Evolutionary conservation across 2,888 invertebrate genomes (phyloP).

Genomic region (Andrena haemorrhoa): DNA sequence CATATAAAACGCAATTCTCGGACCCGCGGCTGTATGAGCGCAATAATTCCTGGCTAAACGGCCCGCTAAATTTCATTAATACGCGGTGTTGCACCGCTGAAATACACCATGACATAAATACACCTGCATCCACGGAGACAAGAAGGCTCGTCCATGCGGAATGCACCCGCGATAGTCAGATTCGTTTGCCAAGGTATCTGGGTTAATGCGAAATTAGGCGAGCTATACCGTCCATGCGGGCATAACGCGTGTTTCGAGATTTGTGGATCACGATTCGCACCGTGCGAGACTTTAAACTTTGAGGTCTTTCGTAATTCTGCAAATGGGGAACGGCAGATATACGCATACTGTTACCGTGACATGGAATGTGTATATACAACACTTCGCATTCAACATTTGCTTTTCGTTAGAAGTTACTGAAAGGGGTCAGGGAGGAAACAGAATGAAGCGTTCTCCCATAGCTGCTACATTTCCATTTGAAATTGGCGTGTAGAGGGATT

Average conservation of each 20-base stretch:
- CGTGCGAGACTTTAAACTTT: not conserved
- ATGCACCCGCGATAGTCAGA: slow-evolving; percentile 35
- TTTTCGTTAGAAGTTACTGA: not conserved
- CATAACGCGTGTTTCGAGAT: slow-evolving; percentile 22
- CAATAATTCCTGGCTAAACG: slow-evolving; percentile 41
- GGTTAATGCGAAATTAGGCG: slow-evolving; percentile 71
- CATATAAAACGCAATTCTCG: slow-evolving; percentile 26
- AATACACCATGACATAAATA: slow-evolving; percentile 35
- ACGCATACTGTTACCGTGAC: no score
- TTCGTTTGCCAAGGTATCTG: slow-evolving; percentile 70
- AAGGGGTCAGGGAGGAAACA: not conserved
- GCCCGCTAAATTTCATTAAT: slow-evolving; percentile 39
- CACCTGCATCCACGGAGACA: slow-evolving; percentile 20
- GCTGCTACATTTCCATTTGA: no score
- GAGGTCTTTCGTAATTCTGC: no score
- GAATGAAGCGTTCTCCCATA: not conserved
- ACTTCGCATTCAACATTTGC: not conserved
- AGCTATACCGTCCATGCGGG: slow-evolving; percentile 23
- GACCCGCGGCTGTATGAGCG: slow-evolving; percentile 13
- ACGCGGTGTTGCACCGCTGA: slow-evolving; percentile 8
- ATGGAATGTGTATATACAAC: not conserved
- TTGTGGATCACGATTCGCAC: not conserved
- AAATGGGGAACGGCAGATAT: no score
- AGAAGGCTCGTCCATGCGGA: slow-evolving; percentile 22
- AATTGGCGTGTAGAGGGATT: no score